Conservation (phyloP, 2,113 vertebrate species). For the Datnioides undecimradiatus region DNA sequence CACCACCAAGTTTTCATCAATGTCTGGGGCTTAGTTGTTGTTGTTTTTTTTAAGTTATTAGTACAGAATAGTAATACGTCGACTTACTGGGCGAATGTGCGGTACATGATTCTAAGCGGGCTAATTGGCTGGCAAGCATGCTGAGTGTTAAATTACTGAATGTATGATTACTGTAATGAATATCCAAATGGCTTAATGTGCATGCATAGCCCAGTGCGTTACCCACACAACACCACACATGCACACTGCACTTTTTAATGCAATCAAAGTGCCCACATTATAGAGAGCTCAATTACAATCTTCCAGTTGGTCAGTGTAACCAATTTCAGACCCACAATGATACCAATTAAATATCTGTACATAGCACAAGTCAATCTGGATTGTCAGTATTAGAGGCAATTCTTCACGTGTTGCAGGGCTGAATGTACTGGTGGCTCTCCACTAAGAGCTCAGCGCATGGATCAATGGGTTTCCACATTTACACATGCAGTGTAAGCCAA, state of each 20-base stretch:
- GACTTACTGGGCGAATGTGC: background rate
- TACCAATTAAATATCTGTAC: constrained; percentile 40
- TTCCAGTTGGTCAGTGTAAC: constrained; percentile 6
- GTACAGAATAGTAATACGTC: background rate
- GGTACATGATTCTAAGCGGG: background rate
- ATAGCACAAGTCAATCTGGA: constrained; percentile 11
- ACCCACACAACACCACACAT: constrained; percentile 4
- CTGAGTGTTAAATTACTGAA: constrained; percentile 27
- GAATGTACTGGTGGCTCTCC: background rate
- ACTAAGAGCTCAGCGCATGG: constrained; percentile 16
- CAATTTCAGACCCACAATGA: constrained; percentile 28
- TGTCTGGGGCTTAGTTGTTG: background rate
- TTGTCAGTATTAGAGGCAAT: background rate
- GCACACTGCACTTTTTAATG: background rate
- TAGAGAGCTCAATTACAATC: constrained; percentile 25
- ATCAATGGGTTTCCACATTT: constrained; percentile 61
- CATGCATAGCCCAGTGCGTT: background rate
- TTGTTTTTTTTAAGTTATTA: background rate
- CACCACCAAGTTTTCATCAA: background rate
- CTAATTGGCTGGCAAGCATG: background rate
- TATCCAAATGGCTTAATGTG: constrained; percentile 23
- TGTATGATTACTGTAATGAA: constrained; percentile 19
- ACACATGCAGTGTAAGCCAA: constrained; percentile 41
- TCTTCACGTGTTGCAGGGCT: background rate
- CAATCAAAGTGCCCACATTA: constrained; percentile 14